These are phyloP conservation scores for Semotilus atromaculatus DNA, from an alignment of 2,797 vertebrate genomes.

Conservation along the genomic window DNA sequence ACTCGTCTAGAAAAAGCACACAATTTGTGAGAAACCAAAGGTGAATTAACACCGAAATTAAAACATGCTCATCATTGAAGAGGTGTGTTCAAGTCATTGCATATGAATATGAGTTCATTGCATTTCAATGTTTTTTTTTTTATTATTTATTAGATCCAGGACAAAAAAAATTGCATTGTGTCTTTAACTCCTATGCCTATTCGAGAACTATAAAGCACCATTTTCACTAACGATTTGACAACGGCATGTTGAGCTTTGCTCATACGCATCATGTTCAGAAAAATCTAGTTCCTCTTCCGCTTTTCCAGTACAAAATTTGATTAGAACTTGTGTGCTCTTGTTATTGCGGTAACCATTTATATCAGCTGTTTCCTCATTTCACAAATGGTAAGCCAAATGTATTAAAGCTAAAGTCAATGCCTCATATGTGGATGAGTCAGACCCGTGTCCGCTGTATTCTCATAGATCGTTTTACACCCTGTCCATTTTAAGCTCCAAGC, in stretches of 20 bases:
- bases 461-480: constrained; percentile 31
- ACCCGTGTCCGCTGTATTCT: neutral
- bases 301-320: neutral
- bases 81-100: neutral
- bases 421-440: constrained; percentile 29
- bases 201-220: neutral
- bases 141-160: neutral
- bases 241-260: neutral
- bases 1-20: no score
- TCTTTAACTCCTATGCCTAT: neutral
- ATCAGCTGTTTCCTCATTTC: constrained; percentile 10
- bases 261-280: neutral
- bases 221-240: neutral
- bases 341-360: neutral
- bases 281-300: neutral
- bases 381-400: constrained; percentile 5
- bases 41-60: neutral
- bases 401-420: constrained; percentile 1
- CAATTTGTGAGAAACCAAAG: neutral
- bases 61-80: neutral
- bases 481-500: constrained; percentile 23
- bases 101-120: no score
- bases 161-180: neutral
- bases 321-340: neutral
- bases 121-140: neutral